phyloP scores from a whole-genome alignment of 1,140 invertebrate species.

The Ectropis grisescens region DNA sequence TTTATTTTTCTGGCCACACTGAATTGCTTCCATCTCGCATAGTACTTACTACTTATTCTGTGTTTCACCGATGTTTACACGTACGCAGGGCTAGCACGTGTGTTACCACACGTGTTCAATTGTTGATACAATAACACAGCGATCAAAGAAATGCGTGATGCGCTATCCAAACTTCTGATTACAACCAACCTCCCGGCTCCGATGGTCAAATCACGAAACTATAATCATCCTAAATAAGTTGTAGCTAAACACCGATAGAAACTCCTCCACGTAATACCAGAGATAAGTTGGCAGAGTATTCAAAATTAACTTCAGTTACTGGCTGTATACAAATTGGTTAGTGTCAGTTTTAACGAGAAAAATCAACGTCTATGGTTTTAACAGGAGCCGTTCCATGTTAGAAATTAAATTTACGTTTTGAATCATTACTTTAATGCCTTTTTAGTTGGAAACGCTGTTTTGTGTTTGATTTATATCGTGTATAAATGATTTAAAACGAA shows the following conservation, averaged over 20 bases:
- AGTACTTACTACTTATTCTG: too few relatives aligned
- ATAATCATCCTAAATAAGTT: slow-evolving; percentile 3
- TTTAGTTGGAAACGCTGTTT: too few relatives aligned
- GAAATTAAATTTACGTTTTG: too few relatives aligned
- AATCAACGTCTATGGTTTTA: too few relatives aligned
- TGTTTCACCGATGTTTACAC: slow-evolving; percentile 30
- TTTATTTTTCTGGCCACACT: too few relatives aligned
- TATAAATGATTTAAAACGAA: too few relatives aligned
- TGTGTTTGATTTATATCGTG: too few relatives aligned
- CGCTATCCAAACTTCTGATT: slow-evolving; percentile 31
- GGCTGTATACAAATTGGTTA: neutral
- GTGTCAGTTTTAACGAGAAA: neutral
- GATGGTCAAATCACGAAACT: slow-evolving; percentile 3
- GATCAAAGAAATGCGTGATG: slow-evolving; percentile 41
- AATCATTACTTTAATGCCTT: too few relatives aligned
- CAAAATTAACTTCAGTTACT: neutral
- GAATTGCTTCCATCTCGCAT: too few relatives aligned
- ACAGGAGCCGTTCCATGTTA: too few relatives aligned
- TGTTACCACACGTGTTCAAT: slow-evolving; percentile 16
- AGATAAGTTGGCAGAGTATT: neutral
- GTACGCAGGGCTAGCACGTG: slow-evolving; percentile 19
- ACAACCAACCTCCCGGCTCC: slow-evolving; percentile 3
- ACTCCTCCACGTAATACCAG: too few relatives aligned
- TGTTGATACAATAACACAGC: slow-evolving; percentile 46
- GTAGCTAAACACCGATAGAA: neutral